Conservation (phyloP, 1,140 invertebrate genomes). For the Colletes gigas region DNA sequence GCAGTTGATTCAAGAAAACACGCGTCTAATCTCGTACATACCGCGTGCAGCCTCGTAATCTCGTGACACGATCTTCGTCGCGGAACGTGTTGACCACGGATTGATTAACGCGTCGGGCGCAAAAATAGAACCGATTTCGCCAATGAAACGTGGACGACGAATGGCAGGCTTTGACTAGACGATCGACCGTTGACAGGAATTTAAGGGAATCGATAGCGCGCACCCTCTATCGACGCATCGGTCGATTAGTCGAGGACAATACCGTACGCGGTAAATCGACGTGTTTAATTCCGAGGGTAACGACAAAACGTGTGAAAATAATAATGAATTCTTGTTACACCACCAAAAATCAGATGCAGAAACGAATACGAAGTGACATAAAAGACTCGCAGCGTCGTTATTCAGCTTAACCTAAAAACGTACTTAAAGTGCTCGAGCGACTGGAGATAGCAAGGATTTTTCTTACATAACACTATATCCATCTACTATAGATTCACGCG, state of each 20-base stretch:
- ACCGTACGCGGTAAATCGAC: background rate
- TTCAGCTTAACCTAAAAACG: too few species aligned
- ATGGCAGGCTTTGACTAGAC: background rate
- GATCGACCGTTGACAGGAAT: slow-evolving; percentile 21
- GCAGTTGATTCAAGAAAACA: background rate
- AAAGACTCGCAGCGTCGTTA: too few species aligned
- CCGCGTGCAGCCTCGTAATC: background rate
- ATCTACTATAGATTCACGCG: background rate
- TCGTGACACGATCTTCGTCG: slow-evolving; percentile 6
- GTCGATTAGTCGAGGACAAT: background rate
- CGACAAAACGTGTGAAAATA: slow-evolving; percentile 30
- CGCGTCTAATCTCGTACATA: background rate
- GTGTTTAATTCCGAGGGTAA: background rate
- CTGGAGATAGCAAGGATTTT: slow-evolving; percentile 25
- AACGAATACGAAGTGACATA: too few species aligned
- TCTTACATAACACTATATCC: slow-evolving; percentile 26
- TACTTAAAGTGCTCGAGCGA: too few species aligned
- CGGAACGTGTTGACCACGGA: slow-evolving; percentile 18
- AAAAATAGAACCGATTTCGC: slow-evolving; percentile 54
- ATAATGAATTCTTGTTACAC: too few species aligned
- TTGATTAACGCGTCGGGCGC: slow-evolving; percentile 9
- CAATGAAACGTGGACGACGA: background rate
- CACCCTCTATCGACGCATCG: background rate
- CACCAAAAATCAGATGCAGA: too few species aligned
- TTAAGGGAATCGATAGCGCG: slow-evolving; percentile 11